Conservation (phyloP, 2,888 invertebrate genomes). For the Arrhopalites spinosus region DNA sequence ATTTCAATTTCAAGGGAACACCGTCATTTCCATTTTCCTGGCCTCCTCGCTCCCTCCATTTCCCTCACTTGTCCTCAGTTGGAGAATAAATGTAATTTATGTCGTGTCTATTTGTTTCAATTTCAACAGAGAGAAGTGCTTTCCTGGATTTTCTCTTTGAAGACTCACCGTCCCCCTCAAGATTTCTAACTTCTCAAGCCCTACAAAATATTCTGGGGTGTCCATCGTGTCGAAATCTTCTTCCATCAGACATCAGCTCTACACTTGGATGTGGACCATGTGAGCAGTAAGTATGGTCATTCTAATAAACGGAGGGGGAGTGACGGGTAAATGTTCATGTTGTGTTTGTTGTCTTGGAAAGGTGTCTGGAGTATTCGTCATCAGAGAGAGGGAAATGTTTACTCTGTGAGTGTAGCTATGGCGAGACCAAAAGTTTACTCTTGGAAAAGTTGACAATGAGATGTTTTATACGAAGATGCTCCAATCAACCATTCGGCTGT, state of each 20-base stretch:
- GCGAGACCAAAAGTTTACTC: slow-evolving; percentile 37
- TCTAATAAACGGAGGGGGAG: neutral
- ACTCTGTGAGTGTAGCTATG: slow-evolving; percentile 33
- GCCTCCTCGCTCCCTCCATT: neutral
- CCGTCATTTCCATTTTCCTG: neutral
- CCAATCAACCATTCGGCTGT: slow-evolving; percentile 30
- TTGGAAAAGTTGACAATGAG: slow-evolving; percentile 32
- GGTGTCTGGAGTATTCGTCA: slow-evolving; percentile 28
- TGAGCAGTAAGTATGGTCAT: slow-evolving; percentile 30
- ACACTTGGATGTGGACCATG: slow-evolving; percentile 14
- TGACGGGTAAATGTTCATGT: neutral
- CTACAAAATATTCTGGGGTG: slow-evolving; percentile 34
- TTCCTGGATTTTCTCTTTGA: slow-evolving; percentile 34
- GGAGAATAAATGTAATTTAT: neutral
- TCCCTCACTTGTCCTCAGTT: neutral
- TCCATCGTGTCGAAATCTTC: slow-evolving; percentile 33
- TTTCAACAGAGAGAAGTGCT: slow-evolving; percentile 27
- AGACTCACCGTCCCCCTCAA: slow-evolving; percentile 31
- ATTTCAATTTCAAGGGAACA: slow-evolving; percentile 13
- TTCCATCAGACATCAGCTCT: slow-evolving; percentile 26
- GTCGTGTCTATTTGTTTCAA: slow-evolving; percentile 15
- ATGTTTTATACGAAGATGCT: slow-evolving; percentile 19
- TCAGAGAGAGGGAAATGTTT: slow-evolving; percentile 22
- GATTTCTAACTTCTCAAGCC: slow-evolving; percentile 30
- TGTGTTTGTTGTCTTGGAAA: neutral